Percentiles rank a stretch among this genome's conserved stretches.
These are phyloP conservation scores for Platanista minor DNA, from an alignment of 2,113 vertebrate species.

Conservation along the genomic window DNA sequence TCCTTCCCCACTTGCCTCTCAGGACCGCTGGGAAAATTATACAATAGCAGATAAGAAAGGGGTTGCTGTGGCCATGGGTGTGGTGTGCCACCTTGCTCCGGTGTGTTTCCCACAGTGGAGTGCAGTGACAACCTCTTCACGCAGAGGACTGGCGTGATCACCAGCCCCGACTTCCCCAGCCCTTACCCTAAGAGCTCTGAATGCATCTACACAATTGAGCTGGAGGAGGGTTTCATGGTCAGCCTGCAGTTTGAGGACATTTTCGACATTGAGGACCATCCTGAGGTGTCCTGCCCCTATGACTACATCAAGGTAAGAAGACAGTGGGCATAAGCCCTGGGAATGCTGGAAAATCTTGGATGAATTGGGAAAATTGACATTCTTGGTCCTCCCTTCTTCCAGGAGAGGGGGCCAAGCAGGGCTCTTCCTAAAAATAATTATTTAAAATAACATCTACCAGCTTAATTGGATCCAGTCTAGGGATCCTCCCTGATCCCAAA, in stretches of 20 bases:
- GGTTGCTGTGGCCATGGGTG: not conserved
- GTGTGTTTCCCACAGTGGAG: conserved; percentile 85
- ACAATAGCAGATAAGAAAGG: not conserved
- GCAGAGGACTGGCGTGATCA: conserved; percentile 86
- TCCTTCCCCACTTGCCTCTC: not conserved
- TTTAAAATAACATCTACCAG: not conserved
- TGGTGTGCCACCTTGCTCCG: not conserved
- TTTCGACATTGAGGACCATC: conserved; percentile 96
- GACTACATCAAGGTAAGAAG: conserved; percentile 91
- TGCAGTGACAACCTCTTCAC: conserved; percentile 91
- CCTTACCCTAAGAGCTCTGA: conserved; percentile 95
- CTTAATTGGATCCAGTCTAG: not conserved
- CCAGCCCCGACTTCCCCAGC: conserved; percentile 89
- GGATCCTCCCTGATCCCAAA: not conserved
- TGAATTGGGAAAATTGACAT: not conserved
- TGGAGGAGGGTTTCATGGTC: conserved; percentile 90
- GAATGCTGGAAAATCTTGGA: not conserved
- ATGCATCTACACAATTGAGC: conserved; percentile 88
- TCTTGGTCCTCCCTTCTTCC: not conserved
- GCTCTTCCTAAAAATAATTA: not conserved
- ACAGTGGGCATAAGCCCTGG: not conserved
- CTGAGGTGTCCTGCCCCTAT: conserved; percentile 92
- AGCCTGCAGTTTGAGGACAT: conserved; percentile 88
- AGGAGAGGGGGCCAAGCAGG: not conserved
- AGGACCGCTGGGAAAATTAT: not conserved